Base-by-base conservation (phyloP, 1,140 invertebrate genomes). In the Drosophila serrata region DNA sequence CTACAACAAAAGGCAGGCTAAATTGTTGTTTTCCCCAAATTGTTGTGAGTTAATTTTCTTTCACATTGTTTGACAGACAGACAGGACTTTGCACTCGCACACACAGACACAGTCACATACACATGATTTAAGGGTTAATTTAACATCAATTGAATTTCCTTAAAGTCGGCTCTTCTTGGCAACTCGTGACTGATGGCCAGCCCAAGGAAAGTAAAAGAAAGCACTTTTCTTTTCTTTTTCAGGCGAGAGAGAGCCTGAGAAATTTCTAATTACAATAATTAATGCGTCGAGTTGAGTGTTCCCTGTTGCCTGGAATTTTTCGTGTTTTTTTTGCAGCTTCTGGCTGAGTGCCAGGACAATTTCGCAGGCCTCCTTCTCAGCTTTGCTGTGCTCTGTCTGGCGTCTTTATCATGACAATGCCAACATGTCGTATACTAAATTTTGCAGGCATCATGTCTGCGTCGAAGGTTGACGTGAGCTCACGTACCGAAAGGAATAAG, bases 231-330 rank as follows among this genome's bases (percentile, higher is more conserved):
- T n/a, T 43, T 11, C 7, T 24, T n/a, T n/a, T n/a, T n/a, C n/a
- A n/a, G n/a, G n/a, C n/a, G n/a, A n/a, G n/a, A n/a, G n/a, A n/a
- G 62, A 76, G 70, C 40, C 65, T 76, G 65, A 81, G 80, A 80
- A 85, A 80, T 85, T 84, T 84, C 65, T 84, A 84, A 84, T 84
- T 85, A 84, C 81, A 81, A 84, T 85, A 84, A 85, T 84, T 85
- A 84, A 85, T 84, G 77, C 81, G 58, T 72, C 43, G 67, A 39
- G 67, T 72, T 73, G 69, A 72, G 69, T 73, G 68, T 70, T 72
- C 51, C 33, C 51, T 42, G 49, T 63, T 74, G 40, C 27, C 42
- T 55, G 57, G 58, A 63, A 51, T 63, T 62, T 73, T 40, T n/a
- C n/a, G n/a, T n/a, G n/a, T n/a, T n/a, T n/a, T n/a, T n/a, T n/a